These are phyloP conservation scores for Mycteria americana DNA, from an alignment of 2,797 vertebrate genomes.

Conservation along the genomic window DNA sequence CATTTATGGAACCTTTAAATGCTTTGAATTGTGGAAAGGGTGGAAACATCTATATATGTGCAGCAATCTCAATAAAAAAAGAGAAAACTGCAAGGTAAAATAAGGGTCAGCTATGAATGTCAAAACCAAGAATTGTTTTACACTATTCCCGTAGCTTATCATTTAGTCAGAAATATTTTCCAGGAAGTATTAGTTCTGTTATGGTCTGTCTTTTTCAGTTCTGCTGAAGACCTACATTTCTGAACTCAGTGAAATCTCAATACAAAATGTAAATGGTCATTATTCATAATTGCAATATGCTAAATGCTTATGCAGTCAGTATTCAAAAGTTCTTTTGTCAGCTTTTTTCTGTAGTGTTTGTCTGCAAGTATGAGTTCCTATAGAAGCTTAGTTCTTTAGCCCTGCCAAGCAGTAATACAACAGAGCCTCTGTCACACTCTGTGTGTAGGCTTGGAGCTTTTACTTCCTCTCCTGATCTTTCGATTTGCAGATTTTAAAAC, in stretches of 20 bases:
- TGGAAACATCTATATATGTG: background rate
- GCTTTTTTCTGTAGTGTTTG: background rate
- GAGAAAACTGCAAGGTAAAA: background rate
- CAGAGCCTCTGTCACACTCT: background rate
- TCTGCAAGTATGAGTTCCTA: background rate
- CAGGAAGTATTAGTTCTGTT: background rate
- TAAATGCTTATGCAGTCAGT: background rate
- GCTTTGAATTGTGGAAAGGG: background rate
- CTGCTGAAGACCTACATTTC: background rate
- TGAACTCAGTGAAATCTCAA: background rate
- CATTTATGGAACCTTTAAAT: background rate
- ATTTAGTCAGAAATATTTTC: background rate
- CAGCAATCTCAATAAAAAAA: background rate
- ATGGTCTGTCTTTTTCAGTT: background rate
- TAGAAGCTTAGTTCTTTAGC: background rate
- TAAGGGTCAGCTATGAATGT: background rate
- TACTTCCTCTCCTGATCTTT: background rate
- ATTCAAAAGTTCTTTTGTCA: conserved; percentile 41
- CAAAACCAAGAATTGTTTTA: background rate
- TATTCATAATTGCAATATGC: background rate
- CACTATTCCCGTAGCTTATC: background rate
- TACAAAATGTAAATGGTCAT: background rate
- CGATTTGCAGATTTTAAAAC: conserved; percentile 1
- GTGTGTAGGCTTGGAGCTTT: background rate
- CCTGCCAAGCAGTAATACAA: background rate